A percentile compares a stretch with the other conserved stretches of the same genome.
These are phyloP conservation scores for Pristionchus entomophagus DNA, from an alignment of 2,888 invertebrate species.

Conservation along the genomic window DNA sequence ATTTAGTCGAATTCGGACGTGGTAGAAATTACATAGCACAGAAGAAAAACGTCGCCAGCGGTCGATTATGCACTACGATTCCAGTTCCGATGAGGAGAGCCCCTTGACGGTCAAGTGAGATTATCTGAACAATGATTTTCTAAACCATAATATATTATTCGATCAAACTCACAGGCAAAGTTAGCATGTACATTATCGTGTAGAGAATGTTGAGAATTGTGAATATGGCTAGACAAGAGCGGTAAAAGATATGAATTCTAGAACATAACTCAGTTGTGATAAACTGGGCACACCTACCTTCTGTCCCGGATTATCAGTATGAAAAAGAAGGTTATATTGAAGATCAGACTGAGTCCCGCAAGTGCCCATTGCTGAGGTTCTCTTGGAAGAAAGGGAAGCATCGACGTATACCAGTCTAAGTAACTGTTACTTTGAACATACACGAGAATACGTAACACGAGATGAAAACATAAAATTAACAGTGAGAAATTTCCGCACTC, in stretches of 20 bases:
- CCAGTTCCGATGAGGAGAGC: conserved; percentile 22
- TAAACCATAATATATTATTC: no score
- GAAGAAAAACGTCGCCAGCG: not conserved
- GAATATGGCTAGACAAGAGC: not conserved
- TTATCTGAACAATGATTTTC: conserved; percentile 2
- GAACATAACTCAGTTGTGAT: not conserved
- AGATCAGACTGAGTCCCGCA: not conserved
- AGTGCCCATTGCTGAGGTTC: not conserved
- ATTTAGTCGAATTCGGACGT: not conserved
- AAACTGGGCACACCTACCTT: not conserved
- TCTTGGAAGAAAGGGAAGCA: not conserved
- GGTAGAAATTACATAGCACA: not conserved
- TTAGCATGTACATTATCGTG: conserved; percentile 14
- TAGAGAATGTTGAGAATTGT: conserved; percentile 7
- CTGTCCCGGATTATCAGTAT: not conserved
- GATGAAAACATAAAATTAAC: not conserved
- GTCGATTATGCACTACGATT: not conserved
- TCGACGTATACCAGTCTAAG: not conserved
- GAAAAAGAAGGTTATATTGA: not conserved
- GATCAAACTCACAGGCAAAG: not conserved
- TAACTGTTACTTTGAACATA: not conserved
- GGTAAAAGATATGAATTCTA: conserved; percentile 23
- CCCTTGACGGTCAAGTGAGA: not conserved
- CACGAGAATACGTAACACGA: not conserved
- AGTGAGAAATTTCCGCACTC: not conserved